Base-by-base conservation (phyloP, 92 coral and sea anemone species). In the Metridium senile region DNA sequence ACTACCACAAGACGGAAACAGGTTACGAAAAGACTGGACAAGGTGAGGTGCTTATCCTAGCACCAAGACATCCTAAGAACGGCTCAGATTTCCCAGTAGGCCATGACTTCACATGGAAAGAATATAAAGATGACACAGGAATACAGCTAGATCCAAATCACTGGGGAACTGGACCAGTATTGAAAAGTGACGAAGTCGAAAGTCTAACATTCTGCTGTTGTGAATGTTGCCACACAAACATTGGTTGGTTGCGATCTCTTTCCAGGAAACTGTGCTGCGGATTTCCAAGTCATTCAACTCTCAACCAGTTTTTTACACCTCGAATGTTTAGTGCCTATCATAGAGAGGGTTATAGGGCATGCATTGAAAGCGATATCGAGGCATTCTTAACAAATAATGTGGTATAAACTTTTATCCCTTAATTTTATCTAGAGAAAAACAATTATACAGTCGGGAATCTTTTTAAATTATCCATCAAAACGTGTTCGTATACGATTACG, bases 201-300 rank as follows among this genome's bases (percentile, higher is more conserved):
- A 79, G 93, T 31, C 81, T 93, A 26, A 93, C 98, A 27, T 93
- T 84, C 51, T 90, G 98, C 75, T 93, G 98, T 68, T 93, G 98
- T 56, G 94, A 89, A 68, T 85, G 87, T 66, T 93, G 98, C 70
- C 98, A 93, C 52, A 59, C 65, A 23, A 59, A 26, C 26, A 1
- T 6, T 59, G 65, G 65, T 25, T n/a, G 26, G 28, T 59, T 22
- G 27, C 78, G 43, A 3, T 77, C 72, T 83, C 45, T 82, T 22
- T 89, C 94, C 20, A 17, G n/a, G 21, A 82, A 82, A 57, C 76
- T 89, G 30, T 89, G 91, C 77, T 32, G 74, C 68, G 80, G 87
- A 8, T 91, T 91, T 70, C 97, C 97, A 30, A 58, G 81, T 34
- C 83, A 87, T n/a, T 72, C 81, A 39, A 91, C 97, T 0, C 62